Conservation (phyloP, 2,888 invertebrate species). For the Stenolophus ochropezus region DNA sequence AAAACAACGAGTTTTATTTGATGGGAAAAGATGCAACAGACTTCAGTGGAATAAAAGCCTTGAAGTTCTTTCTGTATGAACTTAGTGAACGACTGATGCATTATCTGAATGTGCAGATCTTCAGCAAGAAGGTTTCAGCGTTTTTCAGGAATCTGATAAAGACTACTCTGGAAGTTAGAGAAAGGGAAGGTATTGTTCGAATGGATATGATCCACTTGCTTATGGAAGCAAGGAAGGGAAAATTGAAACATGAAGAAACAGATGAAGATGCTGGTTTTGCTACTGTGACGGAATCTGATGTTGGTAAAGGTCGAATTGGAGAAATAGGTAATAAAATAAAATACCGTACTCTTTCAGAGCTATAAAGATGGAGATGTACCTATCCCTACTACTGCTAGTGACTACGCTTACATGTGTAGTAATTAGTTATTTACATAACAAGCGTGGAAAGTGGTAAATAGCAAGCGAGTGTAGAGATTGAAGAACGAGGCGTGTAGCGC, state of each 20-base stretch:
- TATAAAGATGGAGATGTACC: neutral
- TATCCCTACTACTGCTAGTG: neutral
- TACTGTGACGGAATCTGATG: conserved; percentile 61
- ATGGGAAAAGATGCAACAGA: conserved; percentile 73
- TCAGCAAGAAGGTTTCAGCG: conserved; percentile 10
- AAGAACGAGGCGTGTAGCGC: too few relatives aligned
- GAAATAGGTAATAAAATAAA: neutral
- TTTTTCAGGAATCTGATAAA: conserved; percentile 63
- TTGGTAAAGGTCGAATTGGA: too few relatives aligned
- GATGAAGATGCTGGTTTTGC: conserved; percentile 63
- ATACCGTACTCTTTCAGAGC: neutral
- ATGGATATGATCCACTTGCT: conserved; percentile 74
- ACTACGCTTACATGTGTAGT: too few relatives aligned
- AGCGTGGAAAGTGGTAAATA: too few relatives aligned
- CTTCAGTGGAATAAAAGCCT: conserved; percentile 65
- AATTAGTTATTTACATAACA: too few relatives aligned
- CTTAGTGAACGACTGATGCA: conserved; percentile 19
- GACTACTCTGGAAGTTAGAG: conserved; percentile 61
- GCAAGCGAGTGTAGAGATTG: too few relatives aligned
- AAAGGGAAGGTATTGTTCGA: conserved; percentile 62
- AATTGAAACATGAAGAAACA: conserved; percentile 60
- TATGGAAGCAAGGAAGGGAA: conserved; percentile 74
- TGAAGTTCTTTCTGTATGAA: conserved; percentile 40
- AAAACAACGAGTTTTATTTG: conserved; percentile 74
- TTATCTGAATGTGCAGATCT: conserved; percentile 2